phyloP scores from a whole-genome alignment of 2,113 vertebrate species.

The Callocephalon fimbriatum region DNA sequence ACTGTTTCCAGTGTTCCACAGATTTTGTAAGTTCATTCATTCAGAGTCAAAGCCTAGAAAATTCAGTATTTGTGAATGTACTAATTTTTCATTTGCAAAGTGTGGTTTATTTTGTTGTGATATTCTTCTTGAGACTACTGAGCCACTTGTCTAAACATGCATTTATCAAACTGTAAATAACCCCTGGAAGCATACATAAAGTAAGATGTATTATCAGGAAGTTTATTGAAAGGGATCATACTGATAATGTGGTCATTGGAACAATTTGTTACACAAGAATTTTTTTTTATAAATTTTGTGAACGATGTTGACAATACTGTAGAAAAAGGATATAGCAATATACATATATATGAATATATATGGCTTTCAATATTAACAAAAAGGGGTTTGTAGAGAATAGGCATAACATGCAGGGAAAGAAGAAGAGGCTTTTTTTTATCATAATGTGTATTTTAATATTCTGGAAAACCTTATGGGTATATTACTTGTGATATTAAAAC shows the following conservation, averaged over 20 bases:
- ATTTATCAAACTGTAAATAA: conserved; percentile 40
- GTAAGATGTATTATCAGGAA: conserved; percentile 35
- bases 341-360: neutral
- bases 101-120: conserved; percentile 18
- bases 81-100: conserved; percentile 40
- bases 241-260: neutral
- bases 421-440: neutral
- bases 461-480: neutral
- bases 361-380: neutral
- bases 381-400: neutral
- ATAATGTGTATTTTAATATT: neutral
- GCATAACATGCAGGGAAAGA: neutral
- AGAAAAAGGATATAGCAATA: neutral
- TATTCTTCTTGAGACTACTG: neutral
- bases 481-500: neutral
- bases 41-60: neutral
- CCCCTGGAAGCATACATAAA: neutral
- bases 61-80: neutral
- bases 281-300: neutral
- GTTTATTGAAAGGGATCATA: neutral
- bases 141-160: neutral
- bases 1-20: conserved; percentile 2
- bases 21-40: neutral
- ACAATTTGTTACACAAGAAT: neutral
- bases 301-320: neutral